Conservation (phyloP, 2,113 vertebrate species). For the Catagonus wagneri region DNA sequence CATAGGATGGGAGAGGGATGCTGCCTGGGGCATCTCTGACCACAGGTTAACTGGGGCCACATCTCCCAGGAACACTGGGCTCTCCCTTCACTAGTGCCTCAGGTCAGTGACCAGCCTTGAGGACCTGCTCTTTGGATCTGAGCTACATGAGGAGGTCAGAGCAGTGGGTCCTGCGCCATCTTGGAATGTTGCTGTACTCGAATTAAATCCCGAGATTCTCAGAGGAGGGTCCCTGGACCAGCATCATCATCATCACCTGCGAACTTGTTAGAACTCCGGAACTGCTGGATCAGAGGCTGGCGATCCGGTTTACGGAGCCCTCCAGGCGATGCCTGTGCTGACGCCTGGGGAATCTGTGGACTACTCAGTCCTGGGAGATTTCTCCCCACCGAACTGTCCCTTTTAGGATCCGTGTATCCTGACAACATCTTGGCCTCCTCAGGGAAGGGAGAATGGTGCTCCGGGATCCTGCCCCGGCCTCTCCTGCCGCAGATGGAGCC, state of each 20-base stretch:
- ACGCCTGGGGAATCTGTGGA: neutral
- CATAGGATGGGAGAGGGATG: neutral
- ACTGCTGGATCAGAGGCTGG: neutral
- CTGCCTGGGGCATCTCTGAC: neutral
- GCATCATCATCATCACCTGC: neutral
- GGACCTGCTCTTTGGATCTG: neutral
- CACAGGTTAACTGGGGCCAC: neutral
- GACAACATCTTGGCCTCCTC: neutral
- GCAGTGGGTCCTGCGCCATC: rapidly evolving
- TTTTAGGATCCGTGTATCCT: neutral
- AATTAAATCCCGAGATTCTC: neutral
- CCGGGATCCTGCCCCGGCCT: neutral
- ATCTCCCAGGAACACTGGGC: neutral
- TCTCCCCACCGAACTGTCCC: neutral
- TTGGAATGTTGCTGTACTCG: neutral
- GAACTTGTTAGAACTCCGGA: neutral
- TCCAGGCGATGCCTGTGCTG: neutral
- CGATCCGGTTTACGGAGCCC: neutral
- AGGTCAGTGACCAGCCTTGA: too few relatives aligned
- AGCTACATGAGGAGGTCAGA: neutral
- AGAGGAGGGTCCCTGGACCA: neutral
- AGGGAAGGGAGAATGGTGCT: neutral
- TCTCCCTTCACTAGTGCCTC: too few relatives aligned
- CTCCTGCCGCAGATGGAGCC: neutral
- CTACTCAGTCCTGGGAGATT: neutral